These are phyloP conservation scores for Forbesichthys agassizii DNA, from an alignment of 2,113 vertebrate genomes.

Conservation along the genomic window DNA sequence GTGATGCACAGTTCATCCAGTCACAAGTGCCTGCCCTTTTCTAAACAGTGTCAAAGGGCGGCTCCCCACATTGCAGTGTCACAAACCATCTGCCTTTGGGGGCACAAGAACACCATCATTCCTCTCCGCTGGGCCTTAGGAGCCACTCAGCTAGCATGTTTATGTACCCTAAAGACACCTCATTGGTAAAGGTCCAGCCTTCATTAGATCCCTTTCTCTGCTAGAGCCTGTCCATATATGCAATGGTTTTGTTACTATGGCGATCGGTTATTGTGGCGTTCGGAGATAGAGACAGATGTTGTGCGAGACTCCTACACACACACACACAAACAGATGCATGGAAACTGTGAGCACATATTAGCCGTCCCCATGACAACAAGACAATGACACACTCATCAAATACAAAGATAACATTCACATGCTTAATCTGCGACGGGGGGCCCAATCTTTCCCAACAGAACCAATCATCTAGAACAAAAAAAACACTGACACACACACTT, in stretches of 20 bases:
- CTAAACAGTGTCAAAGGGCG: too few species aligned
- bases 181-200: too few species aligned
- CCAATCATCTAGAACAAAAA: neutral
- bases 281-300: constrained; percentile 51
- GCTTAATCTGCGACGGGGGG: constrained; percentile 6
- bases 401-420: constrained; percentile 36
- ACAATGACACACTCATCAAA: constrained; percentile 16
- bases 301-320: constrained; percentile 39
- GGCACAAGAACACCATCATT: too few species aligned
- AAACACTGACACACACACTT: neutral
- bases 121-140: too few species aligned
- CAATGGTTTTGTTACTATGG: neutral
- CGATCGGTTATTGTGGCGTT: neutral
- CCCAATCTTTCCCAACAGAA: constrained; percentile 17
- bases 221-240: neutral
- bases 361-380: constrained; percentile 46
- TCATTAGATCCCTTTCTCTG: neutral
- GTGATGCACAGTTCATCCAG: too few species aligned
- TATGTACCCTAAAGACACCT: too few species aligned
- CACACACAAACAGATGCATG: constrained; percentile 67
- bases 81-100: too few species aligned
- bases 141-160: too few species aligned
- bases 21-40: too few species aligned
- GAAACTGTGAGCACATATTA: constrained; percentile 63
- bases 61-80: too few species aligned